These are phyloP conservation scores for Euphysa ruthae DNA, from an alignment of 30 jellyfish, hydroid and myxozoan species.

Conservation along the genomic window DNA sequence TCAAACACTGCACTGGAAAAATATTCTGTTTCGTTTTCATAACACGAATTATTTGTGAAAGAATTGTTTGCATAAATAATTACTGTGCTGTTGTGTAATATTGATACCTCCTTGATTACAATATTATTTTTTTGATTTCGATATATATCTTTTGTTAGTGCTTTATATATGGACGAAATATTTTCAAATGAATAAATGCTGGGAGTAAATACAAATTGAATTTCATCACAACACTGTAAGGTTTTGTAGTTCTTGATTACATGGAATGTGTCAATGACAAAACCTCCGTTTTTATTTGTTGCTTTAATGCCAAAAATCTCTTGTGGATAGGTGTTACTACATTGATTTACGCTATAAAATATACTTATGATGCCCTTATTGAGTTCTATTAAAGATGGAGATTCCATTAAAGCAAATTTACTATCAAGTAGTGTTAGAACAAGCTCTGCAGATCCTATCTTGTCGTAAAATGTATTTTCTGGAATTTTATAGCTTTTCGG, in stretches of 20 bases:
- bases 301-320: neutral
- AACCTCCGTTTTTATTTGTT: slow-evolving; percentile 4
- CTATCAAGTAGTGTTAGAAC: neutral
- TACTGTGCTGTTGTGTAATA: neutral
- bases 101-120: no score
- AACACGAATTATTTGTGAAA: slow-evolving; percentile 17
- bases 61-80: slow-evolving; percentile 4
- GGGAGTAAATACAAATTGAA: neutral
- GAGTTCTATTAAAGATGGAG: neutral
- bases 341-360: neutral
- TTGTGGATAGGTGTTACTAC: neutral
- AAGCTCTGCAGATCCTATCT: neutral
- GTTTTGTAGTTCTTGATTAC: neutral
- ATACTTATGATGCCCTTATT: neutral
- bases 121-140: neutral
- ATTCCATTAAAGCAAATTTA: neutral
- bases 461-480: slow-evolving; percentile 9
- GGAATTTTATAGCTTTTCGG: slow-evolving; percentile 5
- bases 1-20: neutral
- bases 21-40: neutral
- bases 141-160: neutral
- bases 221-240: neutral
- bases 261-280: slow-evolving; percentile 9
- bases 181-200: neutral
- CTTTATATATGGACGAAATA: neutral